Percentiles rank a stretch among this genome's conserved stretches.
phyloP scores from a whole-genome alignment of 1,140 invertebrate genomes.

The Leguminivora glycinivorella region DNA sequence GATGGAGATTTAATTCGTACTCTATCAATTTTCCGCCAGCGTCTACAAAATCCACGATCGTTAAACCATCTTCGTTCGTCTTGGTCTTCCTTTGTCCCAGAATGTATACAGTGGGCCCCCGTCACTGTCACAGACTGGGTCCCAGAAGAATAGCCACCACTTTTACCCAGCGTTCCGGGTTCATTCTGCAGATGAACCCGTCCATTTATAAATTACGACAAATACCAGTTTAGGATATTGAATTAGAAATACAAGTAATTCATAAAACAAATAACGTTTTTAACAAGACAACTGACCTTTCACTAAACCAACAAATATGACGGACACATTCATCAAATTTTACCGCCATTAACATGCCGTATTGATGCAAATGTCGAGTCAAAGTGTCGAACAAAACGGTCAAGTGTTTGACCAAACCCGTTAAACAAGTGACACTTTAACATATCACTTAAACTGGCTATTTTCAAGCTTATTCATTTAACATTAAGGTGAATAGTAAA shows the following conservation, averaged over 20 bases:
- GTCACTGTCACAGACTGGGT: too few relatives aligned
- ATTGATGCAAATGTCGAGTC: conserved; percentile 26
- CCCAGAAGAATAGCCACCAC: too few relatives aligned
- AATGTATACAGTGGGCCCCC: too few relatives aligned
- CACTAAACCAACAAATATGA: not conserved
- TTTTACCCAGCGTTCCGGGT: too few relatives aligned
- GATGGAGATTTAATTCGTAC: too few relatives aligned
- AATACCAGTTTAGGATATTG: not conserved
- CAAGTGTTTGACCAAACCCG: conserved; percentile 14
- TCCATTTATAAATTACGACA: too few relatives aligned
- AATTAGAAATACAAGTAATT: not conserved
- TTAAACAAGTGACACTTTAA: conserved; percentile 5
- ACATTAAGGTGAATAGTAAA: not conserved
- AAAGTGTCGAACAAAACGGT: conserved; percentile 14
- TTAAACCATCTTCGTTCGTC: too few relatives aligned
- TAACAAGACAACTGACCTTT: not conserved
- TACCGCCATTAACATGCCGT: conserved; percentile 9
- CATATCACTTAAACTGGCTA: not conserved
- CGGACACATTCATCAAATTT: not conserved
- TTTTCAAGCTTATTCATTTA: not conserved
- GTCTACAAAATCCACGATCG: too few relatives aligned
- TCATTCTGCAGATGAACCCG: too few relatives aligned
- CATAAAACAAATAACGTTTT: not conserved
- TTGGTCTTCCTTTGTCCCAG: too few relatives aligned
- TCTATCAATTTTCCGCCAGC: too few relatives aligned